Evolutionary conservation across 2,113 vertebrate genomes (phyloP).

Genomic region (Rana temporaria): DNA sequence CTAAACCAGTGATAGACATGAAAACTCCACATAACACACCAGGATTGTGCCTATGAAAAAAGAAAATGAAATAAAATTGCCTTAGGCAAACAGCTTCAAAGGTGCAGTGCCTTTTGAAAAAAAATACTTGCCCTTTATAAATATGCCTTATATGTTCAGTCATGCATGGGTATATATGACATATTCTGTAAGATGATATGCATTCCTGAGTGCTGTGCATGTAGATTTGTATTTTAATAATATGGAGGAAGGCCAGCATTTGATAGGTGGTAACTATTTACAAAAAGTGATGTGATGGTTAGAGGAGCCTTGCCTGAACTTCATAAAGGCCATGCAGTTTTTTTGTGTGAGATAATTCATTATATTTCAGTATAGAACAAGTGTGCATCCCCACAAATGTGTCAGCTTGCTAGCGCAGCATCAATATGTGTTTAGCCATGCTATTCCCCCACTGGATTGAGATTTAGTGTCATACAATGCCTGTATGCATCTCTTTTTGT

Average conservation of each 20-base stretch:
- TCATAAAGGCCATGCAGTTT: no score
- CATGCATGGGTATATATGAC: slow-evolving; percentile 3
- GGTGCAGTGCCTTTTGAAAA: slow-evolving; percentile 9
- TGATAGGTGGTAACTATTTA: neutral
- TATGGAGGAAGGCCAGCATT: neutral
- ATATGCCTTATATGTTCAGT: slow-evolving; percentile 17
- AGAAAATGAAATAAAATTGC: slow-evolving; percentile 1
- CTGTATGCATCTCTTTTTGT: no score
- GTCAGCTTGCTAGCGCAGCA: no score
- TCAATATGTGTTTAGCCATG: no score
- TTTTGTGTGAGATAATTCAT: no score
- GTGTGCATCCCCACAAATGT: no score
- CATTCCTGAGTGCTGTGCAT: neutral
- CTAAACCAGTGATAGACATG: neutral
- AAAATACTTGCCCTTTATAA: slow-evolving; percentile 24
- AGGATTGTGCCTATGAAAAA: slow-evolving; percentile 24
- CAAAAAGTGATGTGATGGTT: neutral
- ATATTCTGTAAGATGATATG: neutral
- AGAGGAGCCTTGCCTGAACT: no score
- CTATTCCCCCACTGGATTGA: no score
- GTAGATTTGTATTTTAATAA: neutral
- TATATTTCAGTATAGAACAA: no score
- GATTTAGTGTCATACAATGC: no score
- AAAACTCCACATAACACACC: neutral
- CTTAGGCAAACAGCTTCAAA: slow-evolving; percentile 30